Base-by-base conservation (phyloP, 2,888 invertebrate species). In the Nineta flava region DNA sequence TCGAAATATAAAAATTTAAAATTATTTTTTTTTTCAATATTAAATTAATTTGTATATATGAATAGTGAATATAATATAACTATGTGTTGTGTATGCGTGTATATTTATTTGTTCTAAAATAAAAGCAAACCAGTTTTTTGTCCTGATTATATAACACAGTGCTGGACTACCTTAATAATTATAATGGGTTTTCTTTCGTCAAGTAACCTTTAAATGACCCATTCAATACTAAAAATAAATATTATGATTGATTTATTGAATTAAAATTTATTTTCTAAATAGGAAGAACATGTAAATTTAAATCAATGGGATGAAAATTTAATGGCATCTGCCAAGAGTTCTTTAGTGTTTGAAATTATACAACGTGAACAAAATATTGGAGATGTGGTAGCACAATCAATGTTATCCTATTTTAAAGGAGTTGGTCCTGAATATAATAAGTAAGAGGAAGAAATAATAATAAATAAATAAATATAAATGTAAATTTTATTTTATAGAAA, bases 331-430 rank as follows among this genome's bases (percentile, higher is more conserved):
- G 91, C 91, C 0, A 83, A 81, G 60, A 86, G 88, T 61, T 87
- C 90, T 13, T 73, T 88, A n/a, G 79, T 92, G 53, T 94, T 84
- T 66, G 85, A 90, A 61, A 77, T 87, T 47, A 85, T 93, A 52
- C 82, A 85, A 57, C 72, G 78, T 55, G 88, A 90, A 65, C 83
- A 84, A 61, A 85, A 82, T 50, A 77, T 88, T 10, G 79, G 83
- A 0, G 78, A 81, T 58, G 76, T 86, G 17, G 81, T 87, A 19
- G 63, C 67, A 34, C 75, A 83, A 58, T 84, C 88, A 1, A 69
- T 92, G n/a, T 63, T 80, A 48, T 77, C 81, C 47, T 83, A 83
- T 62, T 77, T 87, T 59, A 75, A 81, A 55, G 72, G 75, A 16
- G 75, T 83, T 0, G 73, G 77, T 6, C 75, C 76, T 13, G 71